These are phyloP conservation scores for Procavia capensis DNA, from an alignment of 2,113 vertebrate genomes.

Conservation along the genomic window DNA sequence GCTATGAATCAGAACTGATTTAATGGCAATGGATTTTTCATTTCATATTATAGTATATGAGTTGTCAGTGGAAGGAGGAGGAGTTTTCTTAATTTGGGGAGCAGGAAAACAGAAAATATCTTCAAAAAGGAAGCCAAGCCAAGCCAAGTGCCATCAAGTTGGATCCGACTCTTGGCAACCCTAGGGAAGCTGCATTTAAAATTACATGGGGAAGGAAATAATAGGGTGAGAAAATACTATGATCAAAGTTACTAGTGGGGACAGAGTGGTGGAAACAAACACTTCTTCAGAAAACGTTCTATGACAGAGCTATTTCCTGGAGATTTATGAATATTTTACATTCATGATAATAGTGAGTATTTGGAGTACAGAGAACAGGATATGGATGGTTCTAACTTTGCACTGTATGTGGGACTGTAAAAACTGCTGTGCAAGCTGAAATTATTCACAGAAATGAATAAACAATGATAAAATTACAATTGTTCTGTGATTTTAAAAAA, in stretches of 20 bases:
- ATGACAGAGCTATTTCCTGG: neutral
- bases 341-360: neutral
- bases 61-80: neutral
- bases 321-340: conserved; percentile 7
- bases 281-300: neutral
- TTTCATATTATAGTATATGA: neutral
- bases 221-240: neutral
- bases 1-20: no score
- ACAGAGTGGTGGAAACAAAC: neutral
- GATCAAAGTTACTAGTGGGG: neutral
- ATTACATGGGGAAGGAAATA: conserved; percentile 2
- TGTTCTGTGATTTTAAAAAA: conserved; percentile 1
- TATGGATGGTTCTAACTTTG: neutral
- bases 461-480: neutral
- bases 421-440: neutral
- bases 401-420: neutral
- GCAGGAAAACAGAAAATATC: neutral
- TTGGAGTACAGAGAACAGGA: neutral
- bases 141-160: no score
- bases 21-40: no score
- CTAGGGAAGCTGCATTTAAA: neutral
- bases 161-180: no score
- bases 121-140: conserved; percentile 17
- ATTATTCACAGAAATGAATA: neutral
- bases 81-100: neutral